Evolutionary conservation across 2,888 invertebrate species (phyloP), one percentile per base, ranked within the genome.

Genomic region (Gerris lacustris): DNA sequence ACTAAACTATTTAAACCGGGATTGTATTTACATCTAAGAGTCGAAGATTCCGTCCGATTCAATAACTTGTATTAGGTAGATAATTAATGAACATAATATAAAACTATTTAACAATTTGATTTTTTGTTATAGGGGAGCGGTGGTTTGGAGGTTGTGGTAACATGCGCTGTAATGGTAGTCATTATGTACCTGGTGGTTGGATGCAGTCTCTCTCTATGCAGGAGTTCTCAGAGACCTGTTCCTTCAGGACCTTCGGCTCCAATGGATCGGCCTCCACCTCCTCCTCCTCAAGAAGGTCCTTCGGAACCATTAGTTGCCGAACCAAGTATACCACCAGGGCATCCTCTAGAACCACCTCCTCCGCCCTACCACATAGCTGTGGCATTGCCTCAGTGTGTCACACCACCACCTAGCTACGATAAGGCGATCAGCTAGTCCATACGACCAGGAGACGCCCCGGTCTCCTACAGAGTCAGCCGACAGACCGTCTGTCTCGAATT

Each of bases 321-420:
- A 80, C 77, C 73, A 73, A 80, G 47, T 78, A 45, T 1, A 55
- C 55, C 55, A 55, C 55, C 55, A 55, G 55, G 55, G 1, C 77
- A 79, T 73, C 82, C 82, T 70, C 82, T 82, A 31, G 76, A 79
- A 68, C 81, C 84, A 76, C 84, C 86, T 67, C 88, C 91, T 31
- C 91, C 91, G n/a, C 91, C 91, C 9, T 91, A 91, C 83, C 90
- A 91, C 82, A 89, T 91, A 82, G 91, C 91, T 63, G 88, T 91
- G 77, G 82, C 90, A 76, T 85, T 90, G 78, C 89, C 90, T 70
- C 85, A 85, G 62, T 79, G 80, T 45, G 77, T 78, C 66, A 75
- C 77, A 9, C 78, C 79, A 44, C 90, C 89, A 72, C 90, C 90
- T 72, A 87, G 90, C 74, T 91, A 91, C 79, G 87, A 87, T 76